Conservation (phyloP, 2,888 invertebrate genomes). For the Nymphalis polychloros region DNA sequence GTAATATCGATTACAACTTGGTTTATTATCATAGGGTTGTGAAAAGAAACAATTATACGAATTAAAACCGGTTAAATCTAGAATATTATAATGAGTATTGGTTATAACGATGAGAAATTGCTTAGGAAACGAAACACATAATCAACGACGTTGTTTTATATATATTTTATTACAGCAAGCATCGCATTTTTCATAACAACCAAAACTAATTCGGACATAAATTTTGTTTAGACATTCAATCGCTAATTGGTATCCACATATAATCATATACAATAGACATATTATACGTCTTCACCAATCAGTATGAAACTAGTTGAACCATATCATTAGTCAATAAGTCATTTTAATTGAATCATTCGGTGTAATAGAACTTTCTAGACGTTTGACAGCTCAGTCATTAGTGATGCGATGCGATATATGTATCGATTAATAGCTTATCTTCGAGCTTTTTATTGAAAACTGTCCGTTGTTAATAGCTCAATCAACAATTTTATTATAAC, state of each 20-base stretch:
- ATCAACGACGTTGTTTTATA: too few species aligned
- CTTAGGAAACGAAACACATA: too few species aligned
- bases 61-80: too few species aligned
- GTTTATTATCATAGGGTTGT: too few species aligned
- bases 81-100: too few species aligned
- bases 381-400: slow-evolving; percentile 73
- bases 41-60: too few species aligned
- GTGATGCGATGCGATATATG: slow-evolving; percentile 56
- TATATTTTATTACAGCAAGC: too few species aligned
- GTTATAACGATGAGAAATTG: too few species aligned
- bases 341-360: slow-evolving; percentile 76
- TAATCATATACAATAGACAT: slow-evolving; percentile 33
- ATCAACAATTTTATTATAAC: slow-evolving; percentile 6
- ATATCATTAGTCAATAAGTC: slow-evolving; percentile 66
- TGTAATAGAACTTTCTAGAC: slow-evolving; percentile 65
- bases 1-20: too few species aligned
- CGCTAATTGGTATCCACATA: slow-evolving; percentile 34
- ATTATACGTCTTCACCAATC: slow-evolving; percentile 29
- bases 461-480: slow-evolving; percentile 33
- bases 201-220: slow-evolving; percentile 1
- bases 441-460: slow-evolving; percentile 32
- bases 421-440: slow-evolving; percentile 55
- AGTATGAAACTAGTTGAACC: slow-evolving; percentile 45
- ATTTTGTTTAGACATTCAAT: slow-evolving; percentile 1
- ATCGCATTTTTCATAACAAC: neutral